These are phyloP conservation scores for Plusia festucae DNA, from an alignment of 2,888 invertebrate species.

Conservation along the genomic window DNA sequence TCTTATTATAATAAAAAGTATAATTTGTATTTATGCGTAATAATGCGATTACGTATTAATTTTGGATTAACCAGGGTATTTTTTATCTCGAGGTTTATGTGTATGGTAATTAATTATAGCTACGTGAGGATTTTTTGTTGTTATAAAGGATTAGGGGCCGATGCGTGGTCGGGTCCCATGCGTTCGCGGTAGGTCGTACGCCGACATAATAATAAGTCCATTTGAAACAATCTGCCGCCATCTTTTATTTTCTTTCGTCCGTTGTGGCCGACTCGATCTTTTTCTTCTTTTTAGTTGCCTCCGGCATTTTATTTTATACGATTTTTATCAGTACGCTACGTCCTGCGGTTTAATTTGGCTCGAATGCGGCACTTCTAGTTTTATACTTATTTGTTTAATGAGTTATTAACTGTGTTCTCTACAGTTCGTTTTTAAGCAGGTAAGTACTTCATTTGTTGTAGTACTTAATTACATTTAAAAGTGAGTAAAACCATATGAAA, in stretches of 20 bases:
- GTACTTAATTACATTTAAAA: neutral
- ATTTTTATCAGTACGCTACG: conserved; percentile 59
- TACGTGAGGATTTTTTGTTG: conserved; percentile 19
- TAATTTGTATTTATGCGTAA: neutral
- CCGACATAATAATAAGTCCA: conserved; percentile 78
- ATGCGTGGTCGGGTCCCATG: conserved; percentile 43
- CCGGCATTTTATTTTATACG: conserved; percentile 64
- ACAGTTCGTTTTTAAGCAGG: neutral
- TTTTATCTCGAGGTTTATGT: neutral
- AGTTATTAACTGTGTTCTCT: neutral
- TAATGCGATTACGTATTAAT: conserved; percentile 3
- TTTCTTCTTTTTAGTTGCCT: conserved; percentile 61
- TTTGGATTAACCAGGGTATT: neutral
- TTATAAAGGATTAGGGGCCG: conserved; percentile 46
- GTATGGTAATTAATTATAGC: conserved; percentile 45
- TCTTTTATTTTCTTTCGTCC: conserved; percentile 71
- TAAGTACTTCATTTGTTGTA: neutral
- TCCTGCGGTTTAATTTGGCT: conserved; percentile 56
- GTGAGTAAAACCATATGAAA: neutral
- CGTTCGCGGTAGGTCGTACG: conserved; percentile 73
- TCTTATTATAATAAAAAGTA: neutral
- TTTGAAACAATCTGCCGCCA: conserved; percentile 75
- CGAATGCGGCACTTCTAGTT: conserved; percentile 34
- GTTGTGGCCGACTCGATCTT: conserved; percentile 67
- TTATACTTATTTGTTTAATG: conserved; percentile 17